Base-by-base conservation (phyloP, 2,888 invertebrate species). In the Sphinx pinastri region DNA sequence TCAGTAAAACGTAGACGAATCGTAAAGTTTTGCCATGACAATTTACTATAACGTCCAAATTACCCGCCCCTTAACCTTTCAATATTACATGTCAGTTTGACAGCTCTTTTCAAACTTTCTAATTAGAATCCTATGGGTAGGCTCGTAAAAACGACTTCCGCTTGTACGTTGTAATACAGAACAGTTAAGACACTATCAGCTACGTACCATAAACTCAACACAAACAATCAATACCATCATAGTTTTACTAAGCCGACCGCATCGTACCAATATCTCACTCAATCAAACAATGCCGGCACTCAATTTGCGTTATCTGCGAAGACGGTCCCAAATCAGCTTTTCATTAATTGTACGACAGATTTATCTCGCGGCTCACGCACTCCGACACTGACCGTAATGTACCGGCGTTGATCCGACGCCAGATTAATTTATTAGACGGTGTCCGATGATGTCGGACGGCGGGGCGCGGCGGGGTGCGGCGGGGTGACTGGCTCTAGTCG, bases 351-450 rank as follows among this genome's bases (percentile, higher is more conserved):
- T 83, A 82, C 75, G 84, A 81, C 84, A 84, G 83, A 82, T 84
- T 88, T 88, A 90, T 91, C 85, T 84, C 73, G 78, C 72, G 75
- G 76, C 74, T 78, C 81, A 75, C 78, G 82, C 81, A 81, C 83
- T 83, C 80, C 79, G 84, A 80, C 84, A 84, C 83, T 82, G 86
- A 83, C 85, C 87, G 81, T 87, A 83, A 85, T 84, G 84, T 83
- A 80, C 77, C 86, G 86, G 79, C 89, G 87, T 83, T 87, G 85
- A 91, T 91, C 89, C 83, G 88, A 88, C 88, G 84, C 82, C 82
- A 84, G 88, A 91, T 91, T 90, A 91, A 90, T 91, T 90, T 90
- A 90, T 87, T 89, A 88, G 87, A 81, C 80, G 76, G 78, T 79
- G 75, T 78, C 79, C 80, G 77, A 80, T 79, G 47, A 13, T 60